These are phyloP conservation scores for Nyctibius bracteatus DNA, from an alignment of 2,113 vertebrate genomes.

Conservation along the genomic window DNA sequence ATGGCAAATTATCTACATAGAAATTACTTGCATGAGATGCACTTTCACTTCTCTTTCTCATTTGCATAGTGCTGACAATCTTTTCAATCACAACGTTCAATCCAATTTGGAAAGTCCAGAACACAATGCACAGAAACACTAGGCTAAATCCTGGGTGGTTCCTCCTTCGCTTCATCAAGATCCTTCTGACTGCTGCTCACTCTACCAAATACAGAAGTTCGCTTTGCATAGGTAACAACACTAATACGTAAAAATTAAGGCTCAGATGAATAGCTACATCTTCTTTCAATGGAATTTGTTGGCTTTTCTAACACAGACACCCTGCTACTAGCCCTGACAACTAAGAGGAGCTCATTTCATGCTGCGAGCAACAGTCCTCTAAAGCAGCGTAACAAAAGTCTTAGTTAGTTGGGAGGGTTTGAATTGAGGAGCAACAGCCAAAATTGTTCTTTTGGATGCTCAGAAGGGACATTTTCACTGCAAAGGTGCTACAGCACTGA, in stretches of 20 bases:
- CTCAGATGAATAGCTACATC: neutral
- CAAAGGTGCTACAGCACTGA: neutral
- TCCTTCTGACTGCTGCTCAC: neutral
- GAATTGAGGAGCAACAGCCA: neutral
- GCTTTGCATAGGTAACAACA: neutral
- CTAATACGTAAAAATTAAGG: neutral
- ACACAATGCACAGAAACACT: neutral
- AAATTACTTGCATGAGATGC: slow-evolving; percentile 80
- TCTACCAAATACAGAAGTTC: neutral
- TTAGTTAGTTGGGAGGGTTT: rapidly evolving
- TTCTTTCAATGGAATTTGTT: neutral
- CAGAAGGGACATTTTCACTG: neutral
- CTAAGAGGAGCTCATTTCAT: neutral
- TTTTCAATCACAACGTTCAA: slow-evolving; percentile 58
- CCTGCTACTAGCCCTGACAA: neutral
- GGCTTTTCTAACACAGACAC: neutral
- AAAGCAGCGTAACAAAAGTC: neutral
- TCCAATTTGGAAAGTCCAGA: slow-evolving; percentile 38
- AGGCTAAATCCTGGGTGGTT: neutral
- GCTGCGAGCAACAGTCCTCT: neutral
- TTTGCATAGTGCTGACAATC: slow-evolving; percentile 78
- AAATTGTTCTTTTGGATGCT: neutral
- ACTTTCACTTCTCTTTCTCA: slow-evolving; percentile 71
- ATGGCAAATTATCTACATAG: slow-evolving; percentile 83
- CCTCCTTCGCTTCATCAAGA: neutral